A percentile compares a stretch with the other conserved stretches of the same genome.
These are phyloP conservation scores for Saturnia japonica DNA, from an alignment of 2,888 invertebrate genomes.

Conservation along the genomic window DNA sequence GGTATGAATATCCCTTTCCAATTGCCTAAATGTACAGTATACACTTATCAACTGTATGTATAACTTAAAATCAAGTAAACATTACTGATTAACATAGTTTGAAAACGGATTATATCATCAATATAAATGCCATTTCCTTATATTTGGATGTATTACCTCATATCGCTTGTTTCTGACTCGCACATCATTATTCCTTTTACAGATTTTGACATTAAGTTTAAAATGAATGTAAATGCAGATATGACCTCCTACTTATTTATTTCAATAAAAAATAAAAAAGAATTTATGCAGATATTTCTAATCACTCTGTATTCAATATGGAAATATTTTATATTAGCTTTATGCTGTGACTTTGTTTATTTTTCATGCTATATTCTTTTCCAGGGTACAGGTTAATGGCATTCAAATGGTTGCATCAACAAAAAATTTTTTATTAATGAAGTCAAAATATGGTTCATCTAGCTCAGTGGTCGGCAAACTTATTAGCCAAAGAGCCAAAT, in stretches of 20 bases:
- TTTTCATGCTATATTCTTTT: too few species aligned
- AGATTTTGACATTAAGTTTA: neutral
- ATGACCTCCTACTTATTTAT: neutral
- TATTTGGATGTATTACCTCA: neutral
- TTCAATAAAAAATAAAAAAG: neutral
- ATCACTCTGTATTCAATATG: too few species aligned
- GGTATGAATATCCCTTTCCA: too few species aligned
- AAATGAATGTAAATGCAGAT: neutral
- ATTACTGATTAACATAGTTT: neutral
- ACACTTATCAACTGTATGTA: neutral
- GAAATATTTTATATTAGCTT: too few species aligned
- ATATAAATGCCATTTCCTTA: neutral
- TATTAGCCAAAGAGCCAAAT: too few species aligned
- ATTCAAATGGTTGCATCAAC: too few species aligned
- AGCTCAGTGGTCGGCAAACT: too few species aligned
- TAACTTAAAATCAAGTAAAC: neutral
- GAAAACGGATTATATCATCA: constrained; percentile 1
- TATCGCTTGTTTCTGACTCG: neutral
- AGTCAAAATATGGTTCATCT: too few species aligned
- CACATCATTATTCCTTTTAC: constrained; percentile 1
- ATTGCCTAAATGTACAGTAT: too few species aligned
- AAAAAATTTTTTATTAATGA: too few species aligned
- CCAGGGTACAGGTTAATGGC: too few species aligned
- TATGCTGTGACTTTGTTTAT: too few species aligned
- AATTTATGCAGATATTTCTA: neutral